phyloP scores from a whole-genome alignment of 2,113 vertebrate genomes.

The Syngnathus scovelli region DNA sequence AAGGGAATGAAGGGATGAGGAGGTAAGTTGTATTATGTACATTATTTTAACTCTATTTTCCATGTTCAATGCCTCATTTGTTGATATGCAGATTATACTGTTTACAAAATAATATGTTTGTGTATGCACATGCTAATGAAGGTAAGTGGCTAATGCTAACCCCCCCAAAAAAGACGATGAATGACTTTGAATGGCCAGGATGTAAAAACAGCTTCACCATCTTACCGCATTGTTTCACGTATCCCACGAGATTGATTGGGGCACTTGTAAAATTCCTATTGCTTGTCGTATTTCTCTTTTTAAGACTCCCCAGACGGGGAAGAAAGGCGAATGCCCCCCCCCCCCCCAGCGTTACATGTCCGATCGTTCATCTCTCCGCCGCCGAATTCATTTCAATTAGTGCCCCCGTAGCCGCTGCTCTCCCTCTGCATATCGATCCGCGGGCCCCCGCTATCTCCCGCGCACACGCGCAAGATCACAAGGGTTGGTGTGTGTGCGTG shows the following conservation, averaged over 20 bases:
- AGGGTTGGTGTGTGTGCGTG: background rate
- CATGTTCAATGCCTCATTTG: background rate
- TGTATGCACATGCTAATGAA: background rate
- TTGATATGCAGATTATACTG: background rate
- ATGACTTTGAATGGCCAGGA: conserved; percentile 25
- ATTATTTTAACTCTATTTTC: background rate
- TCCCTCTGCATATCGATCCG: conserved; percentile 65
- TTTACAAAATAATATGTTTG: background rate
- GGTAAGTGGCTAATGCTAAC: background rate
- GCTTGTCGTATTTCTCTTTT: conserved; percentile 51
- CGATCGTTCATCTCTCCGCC: conserved; percentile 59
- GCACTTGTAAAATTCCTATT: conserved; percentile 47
- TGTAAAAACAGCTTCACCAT: conserved; percentile 43
- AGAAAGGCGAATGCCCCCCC: conserved; percentile 38
- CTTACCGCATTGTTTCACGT: conserved; percentile 39
- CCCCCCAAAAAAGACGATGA: background rate
- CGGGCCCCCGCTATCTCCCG: conserved; percentile 50
- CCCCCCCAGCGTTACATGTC: conserved; percentile 50
- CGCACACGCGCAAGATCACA: background rate
- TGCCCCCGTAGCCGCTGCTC: conserved; percentile 35
- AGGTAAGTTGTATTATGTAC: background rate
- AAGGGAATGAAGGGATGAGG: background rate
- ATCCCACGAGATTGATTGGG: conserved; percentile 56
- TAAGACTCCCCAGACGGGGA: conserved; percentile 54
- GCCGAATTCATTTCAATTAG: conserved; percentile 74